phyloP scores from a whole-genome alignment of 2,113 vertebrate species.

The Alethe castanea region DNA sequence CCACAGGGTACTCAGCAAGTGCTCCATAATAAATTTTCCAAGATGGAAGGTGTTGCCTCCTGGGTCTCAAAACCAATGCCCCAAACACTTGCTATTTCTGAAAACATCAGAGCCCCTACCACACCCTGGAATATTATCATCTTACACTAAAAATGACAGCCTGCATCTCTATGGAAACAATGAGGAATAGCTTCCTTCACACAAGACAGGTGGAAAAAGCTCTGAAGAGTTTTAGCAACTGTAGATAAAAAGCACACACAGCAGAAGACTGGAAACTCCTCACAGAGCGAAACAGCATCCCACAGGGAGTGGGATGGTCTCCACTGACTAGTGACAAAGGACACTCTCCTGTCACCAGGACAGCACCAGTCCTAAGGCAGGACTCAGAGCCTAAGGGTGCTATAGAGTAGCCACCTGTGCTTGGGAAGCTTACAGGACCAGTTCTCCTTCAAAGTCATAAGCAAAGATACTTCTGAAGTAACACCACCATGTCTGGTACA shows the following conservation, averaged over 20 bases:
- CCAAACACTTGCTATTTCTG: background rate
- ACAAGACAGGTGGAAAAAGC: background rate
- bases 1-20: background rate
- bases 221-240: background rate
- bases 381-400: background rate
- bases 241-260: background rate
- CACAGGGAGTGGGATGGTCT: background rate
- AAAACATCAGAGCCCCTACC: background rate
- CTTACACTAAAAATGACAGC: background rate
- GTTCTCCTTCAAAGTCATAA: background rate
- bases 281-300: background rate
- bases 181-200: background rate
- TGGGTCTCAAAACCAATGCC: background rate
- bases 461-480: background rate
- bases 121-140: fast-evolving
- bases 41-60: background rate
- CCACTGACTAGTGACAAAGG: background rate
- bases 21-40: background rate
- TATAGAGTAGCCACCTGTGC: background rate
- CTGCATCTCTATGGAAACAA: background rate
- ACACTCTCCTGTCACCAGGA: background rate
- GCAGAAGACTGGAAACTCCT: background rate
- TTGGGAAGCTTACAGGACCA: background rate
- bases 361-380: background rate
- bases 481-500: background rate